These are phyloP conservation scores for Melanerpes formicivorus DNA, from an alignment of 2,113 vertebrate genomes.

Conservation along the genomic window DNA sequence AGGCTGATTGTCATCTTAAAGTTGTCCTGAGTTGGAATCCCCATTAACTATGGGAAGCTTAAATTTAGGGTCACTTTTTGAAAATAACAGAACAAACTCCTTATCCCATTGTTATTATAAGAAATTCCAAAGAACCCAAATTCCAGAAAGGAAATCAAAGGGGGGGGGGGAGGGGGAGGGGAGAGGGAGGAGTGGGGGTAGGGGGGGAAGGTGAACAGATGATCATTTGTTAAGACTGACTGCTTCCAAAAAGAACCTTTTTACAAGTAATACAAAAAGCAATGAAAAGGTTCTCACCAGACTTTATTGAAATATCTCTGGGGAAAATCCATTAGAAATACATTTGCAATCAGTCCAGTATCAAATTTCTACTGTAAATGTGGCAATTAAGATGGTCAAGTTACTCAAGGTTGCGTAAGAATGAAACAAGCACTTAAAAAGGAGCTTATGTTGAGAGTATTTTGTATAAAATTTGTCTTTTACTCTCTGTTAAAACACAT, in stretches of 20 bases:
- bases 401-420: not conserved
- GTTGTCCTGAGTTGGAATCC: not conserved
- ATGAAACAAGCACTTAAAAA: constrained; percentile 10
- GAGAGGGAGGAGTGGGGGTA: too few species aligned
- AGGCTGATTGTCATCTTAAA: not conserved
- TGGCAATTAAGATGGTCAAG: constrained; percentile 32
- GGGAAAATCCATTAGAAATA: constrained; percentile 60
- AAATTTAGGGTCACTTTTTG: not conserved
- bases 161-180: too few species aligned
- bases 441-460: not conserved
- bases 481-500: not conserved
- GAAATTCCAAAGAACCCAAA: not conserved
- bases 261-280: constrained; percentile 14
- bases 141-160: not conserved
- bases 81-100: not conserved
- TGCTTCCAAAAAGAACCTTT: not conserved
- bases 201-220: not conserved
- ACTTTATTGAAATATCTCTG: constrained; percentile 19
- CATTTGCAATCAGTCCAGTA: constrained; percentile 26
- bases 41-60: not conserved
- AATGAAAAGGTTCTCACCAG: constrained; percentile 48
- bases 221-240: not conserved
- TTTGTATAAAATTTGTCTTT: not conserved
- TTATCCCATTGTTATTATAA: not conserved
- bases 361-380: constrained; percentile 64